Conservation (phyloP, 2,797 vertebrate genomes). For the Enteromius fasciolatus region DNA sequence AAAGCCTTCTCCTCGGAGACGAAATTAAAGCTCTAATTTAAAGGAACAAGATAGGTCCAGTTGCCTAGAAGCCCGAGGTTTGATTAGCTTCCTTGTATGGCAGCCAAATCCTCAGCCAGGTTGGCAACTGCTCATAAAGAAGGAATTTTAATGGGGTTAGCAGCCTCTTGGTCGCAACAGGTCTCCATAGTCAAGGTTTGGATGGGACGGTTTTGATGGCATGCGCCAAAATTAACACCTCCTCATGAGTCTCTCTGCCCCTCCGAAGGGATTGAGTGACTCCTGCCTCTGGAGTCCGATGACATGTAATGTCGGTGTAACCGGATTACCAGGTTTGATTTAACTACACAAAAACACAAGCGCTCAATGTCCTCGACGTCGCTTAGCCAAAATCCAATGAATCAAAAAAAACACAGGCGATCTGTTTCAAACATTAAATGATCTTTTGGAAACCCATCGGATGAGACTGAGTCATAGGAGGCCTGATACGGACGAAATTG, state of each 20-base stretch:
- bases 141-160: conserved; percentile 43
- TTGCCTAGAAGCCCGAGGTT: conserved; percentile 30
- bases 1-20: conserved; percentile 17
- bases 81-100: conserved; percentile 24
- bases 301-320: conserved; percentile 44
- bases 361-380: neutral
- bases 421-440: conserved; percentile 1
- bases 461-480: conserved; percentile 36
- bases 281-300: conserved; percentile 36
- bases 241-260: conserved; percentile 26
- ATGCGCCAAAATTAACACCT: conserved; percentile 55
- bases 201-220: conserved; percentile 37
- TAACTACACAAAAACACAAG: neutral
- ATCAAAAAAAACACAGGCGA: conserved; percentile 1
- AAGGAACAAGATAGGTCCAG: conserved; percentile 9
- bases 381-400: neutral
- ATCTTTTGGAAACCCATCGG: conserved; percentile 22
- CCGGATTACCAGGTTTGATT: conserved; percentile 39
- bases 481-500: conserved; percentile 27
- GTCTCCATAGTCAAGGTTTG: conserved; percentile 44
- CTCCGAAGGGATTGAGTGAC: conserved; percentile 39
- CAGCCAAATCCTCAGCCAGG: conserved; percentile 25
- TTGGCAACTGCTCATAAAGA: conserved; percentile 38
- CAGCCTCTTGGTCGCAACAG: conserved; percentile 28
- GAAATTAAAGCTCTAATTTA: neutral